A percentile compares a stretch with the other conserved stretches of the same genome.
Evolutionary conservation across 1,140 invertebrate genomes (phyloP).

Genomic region (Drosophila nasuta): DNA sequence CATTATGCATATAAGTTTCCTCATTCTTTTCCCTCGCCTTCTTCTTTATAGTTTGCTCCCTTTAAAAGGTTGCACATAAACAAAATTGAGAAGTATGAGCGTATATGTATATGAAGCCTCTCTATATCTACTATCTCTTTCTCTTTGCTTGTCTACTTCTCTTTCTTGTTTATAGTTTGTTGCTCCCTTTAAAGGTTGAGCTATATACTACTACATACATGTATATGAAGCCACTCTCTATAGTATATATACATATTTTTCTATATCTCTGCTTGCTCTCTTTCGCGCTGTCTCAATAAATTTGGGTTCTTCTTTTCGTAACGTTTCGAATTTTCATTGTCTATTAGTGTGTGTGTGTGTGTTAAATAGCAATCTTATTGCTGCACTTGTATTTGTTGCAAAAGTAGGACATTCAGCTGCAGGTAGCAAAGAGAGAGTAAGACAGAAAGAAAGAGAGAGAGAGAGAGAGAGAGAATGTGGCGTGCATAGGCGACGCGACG

Average conservation of each 20-base stretch:
- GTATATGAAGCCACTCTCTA: background rate
- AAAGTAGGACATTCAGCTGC: constrained; percentile 80
- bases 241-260: too few species aligned
- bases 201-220: too few species aligned
- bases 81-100: constrained; percentile 10
- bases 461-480: background rate
- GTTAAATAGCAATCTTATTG: constrained; percentile 71
- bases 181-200: too few species aligned
- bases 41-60: too few species aligned
- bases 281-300: constrained; percentile 59
- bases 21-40: background rate
- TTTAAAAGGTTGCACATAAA: constrained; percentile 31
- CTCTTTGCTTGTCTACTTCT: background rate
- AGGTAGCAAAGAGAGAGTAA: constrained; percentile 48
- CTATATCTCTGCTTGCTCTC: constrained; percentile 19
- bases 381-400: constrained; percentile 73
- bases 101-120: background rate
- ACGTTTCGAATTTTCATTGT: constrained; percentile 72
- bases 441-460: background rate
- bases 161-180: too few species aligned
- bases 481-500: constrained; percentile 19
- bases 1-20: constrained; percentile 52
- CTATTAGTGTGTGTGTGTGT: constrained; percentile 41
- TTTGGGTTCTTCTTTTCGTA: constrained; percentile 63
- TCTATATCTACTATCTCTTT: constrained; percentile 21